phyloP scores from a whole-genome alignment of 2,113 vertebrate species.

The Sapajus apella region DNA sequence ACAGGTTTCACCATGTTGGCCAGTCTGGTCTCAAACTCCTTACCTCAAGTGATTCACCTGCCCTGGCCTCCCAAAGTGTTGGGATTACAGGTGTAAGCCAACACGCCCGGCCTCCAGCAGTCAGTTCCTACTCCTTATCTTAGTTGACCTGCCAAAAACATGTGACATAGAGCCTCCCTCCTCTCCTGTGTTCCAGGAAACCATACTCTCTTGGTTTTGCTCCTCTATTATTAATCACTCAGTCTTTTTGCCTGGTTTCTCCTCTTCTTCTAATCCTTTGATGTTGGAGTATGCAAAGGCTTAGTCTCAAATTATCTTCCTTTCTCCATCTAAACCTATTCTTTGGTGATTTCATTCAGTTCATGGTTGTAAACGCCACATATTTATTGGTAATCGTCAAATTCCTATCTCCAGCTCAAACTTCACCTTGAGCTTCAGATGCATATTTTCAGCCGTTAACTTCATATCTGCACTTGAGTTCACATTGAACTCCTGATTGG shows the following conservation, averaged over 20 bases:
- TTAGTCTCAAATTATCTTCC: background rate
- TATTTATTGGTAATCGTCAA: background rate
- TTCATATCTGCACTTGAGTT: background rate
- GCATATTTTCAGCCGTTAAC: background rate
- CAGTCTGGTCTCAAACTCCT: too few species aligned
- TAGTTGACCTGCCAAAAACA: background rate
- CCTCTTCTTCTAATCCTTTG: background rate
- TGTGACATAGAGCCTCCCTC: background rate
- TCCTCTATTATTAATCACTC: background rate
- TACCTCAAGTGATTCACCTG: too few species aligned
- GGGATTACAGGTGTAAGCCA: too few species aligned
- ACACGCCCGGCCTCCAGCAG: background rate
- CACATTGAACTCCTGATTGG: background rate
- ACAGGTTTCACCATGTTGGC: too few species aligned
- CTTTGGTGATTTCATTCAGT: background rate
- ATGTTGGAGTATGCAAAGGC: background rate
- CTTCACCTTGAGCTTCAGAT: background rate
- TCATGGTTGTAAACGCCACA: background rate
- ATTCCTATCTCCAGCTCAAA: background rate
- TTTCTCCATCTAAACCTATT: background rate
- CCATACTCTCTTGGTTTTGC: too few species aligned
- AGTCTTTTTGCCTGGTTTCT: background rate
- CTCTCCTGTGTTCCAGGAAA: background rate
- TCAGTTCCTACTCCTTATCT: background rate
- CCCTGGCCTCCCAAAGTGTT: too few species aligned